Evolutionary conservation across 2,797 vertebrate species (phyloP), one percentile per base, ranked within the genome.

Genomic region (Lacerta bilineata): DNA sequence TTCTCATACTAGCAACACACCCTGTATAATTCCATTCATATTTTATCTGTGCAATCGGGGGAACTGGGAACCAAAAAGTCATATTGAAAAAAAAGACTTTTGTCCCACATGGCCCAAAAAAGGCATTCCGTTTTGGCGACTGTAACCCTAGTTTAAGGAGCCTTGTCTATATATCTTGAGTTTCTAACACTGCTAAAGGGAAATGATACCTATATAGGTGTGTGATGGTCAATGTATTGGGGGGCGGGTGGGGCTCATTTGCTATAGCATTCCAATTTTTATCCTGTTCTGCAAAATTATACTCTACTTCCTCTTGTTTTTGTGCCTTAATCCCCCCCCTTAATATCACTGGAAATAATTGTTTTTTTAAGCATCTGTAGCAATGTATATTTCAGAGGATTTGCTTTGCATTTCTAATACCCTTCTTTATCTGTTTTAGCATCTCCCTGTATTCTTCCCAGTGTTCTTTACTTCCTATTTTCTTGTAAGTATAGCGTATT

Each of bases 381-480:
- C 85, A 94, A 66, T 91, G 89, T 92, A 39, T 90, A 90, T 76
- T 93, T 94, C 27, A 82, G 80, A 89, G 41, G n/a, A 89, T 94
- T 94, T 93, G 90, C 84, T 94, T 93, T 92, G 92, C 80, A 50
- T 92, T 93, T 92, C 94, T 93, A 90, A 93, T 89, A 87, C 89
- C 84, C 18, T 93, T 92, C 91, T 93, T 92, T 91, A 91, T 94
- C 92, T 92, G 92, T 91, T 94, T 92, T 93, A 93, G 92, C 93
- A 94, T 92, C 91, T 94, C 91, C 94, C 85, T 94, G 79, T 94
- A 90, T 94, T 94, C 93, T 94, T 94, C 93, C 93, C 92, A 89
- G 86, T 92, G 93, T 94, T 94, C 91, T 94, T 95, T 93, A 87
- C 94, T 94, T 95, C 93, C 93, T 94, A 93, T 94, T 95, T 96